phyloP scores from a whole-genome alignment of 2,888 invertebrate species.

The Caenorhabditis angaria region DNA sequence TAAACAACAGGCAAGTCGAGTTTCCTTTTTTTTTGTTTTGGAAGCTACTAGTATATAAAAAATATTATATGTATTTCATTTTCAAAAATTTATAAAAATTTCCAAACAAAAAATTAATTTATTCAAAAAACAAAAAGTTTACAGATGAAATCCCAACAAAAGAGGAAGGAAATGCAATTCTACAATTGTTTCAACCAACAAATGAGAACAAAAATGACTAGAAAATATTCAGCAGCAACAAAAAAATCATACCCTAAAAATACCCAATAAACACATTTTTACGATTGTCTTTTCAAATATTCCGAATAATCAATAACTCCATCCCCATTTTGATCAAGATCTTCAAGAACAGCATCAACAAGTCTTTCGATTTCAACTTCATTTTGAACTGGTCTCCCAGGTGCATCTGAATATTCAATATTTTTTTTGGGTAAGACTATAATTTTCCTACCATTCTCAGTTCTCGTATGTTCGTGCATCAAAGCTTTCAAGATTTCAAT shows the following conservation, averaged over 20 bases:
- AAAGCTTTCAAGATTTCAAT: constrained; percentile 92
- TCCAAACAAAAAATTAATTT: not conserved
- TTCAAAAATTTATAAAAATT: not conserved
- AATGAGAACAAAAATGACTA: constrained; percentile 16
- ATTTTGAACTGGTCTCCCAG: constrained; percentile 36
- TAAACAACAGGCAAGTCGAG: no score
- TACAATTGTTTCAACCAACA: constrained; percentile 33
- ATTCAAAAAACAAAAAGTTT: constrained; percentile 7
- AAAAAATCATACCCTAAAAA: not conserved
- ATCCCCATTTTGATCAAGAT: constrained; percentile 86
- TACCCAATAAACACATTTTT: not conserved
- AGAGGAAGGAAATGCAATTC: constrained; percentile 49
- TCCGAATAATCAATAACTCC: constrained; percentile 93
- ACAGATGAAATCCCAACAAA: constrained; percentile 49
- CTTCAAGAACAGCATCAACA: constrained; percentile 72
- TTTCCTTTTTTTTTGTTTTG: no score
- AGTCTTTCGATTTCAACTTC: constrained; percentile 52
- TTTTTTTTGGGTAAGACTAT: no score
- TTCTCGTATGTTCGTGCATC: constrained; percentile 78
- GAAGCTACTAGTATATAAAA: no score
- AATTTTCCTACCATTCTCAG: not conserved
- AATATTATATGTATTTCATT: no score
- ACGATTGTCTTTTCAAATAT: constrained; percentile 75
- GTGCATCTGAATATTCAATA: no score
- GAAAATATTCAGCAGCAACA: constrained; percentile 3